Conservation (phyloP, 2,113 vertebrate species). For the Neoarius graeffei region DNA sequence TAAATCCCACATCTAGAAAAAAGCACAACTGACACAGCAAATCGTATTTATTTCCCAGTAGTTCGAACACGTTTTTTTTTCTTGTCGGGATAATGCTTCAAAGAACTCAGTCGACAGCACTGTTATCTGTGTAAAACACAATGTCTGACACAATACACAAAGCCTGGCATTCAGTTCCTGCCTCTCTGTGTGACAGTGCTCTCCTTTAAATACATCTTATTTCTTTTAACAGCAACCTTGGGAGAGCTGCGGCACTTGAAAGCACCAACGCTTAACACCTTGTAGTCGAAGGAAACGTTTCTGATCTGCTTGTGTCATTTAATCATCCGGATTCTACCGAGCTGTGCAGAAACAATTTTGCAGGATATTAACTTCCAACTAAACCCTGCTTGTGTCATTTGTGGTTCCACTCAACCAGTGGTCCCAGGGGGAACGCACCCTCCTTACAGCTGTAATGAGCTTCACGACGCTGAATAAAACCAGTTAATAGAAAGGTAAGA, state of each 20-base stretch:
- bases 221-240: conserved; percentile 74
- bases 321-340: conserved; percentile 76
- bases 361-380: conserved; percentile 83
- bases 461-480: conserved; percentile 67
- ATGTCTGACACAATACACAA: conserved; percentile 38
- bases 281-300: conserved; percentile 77
- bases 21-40: not conserved
- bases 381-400: conserved; percentile 82
- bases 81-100: conserved; percentile 33
- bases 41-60: conserved; percentile 6
- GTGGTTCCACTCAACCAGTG: conserved; percentile 77
- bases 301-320: conserved; percentile 81
- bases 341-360: conserved; percentile 79
- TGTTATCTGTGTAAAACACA: conserved; percentile 38
- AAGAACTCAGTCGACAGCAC: conserved; percentile 32
- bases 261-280: conserved; percentile 73
- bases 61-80: conserved; percentile 26
- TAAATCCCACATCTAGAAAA: not conserved
- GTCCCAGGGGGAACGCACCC: conserved; percentile 72
- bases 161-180: conserved; percentile 24
- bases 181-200: conserved; percentile 57
- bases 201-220: conserved; percentile 70
- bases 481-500: conserved; percentile 65
- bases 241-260: conserved; percentile 64
- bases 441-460: conserved; percentile 74